Evolutionary conservation across 2,113 vertebrate species (phyloP), one percentile per base, ranked within the genome.

Genomic region (Grammomys dolichurus): DNA sequence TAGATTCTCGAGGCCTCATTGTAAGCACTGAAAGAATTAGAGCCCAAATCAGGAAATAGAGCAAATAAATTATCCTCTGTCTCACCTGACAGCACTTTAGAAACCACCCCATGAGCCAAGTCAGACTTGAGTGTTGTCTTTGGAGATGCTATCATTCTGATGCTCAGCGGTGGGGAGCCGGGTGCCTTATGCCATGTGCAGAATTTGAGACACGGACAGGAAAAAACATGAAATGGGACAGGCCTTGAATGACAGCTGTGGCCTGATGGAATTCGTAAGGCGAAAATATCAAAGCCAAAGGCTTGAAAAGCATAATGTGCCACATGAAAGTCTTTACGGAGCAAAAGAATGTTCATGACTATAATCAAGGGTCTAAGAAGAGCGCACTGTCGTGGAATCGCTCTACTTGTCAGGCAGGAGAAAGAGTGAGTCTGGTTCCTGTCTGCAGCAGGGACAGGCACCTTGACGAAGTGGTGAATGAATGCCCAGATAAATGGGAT

Each of bases 221-320:
- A 97, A 96, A 46, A 56, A 78, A 94, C 95, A 94, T 16, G 86
- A 96, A 92, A 12, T 51, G 12, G 48, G 67, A 51, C 67, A 43
- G 88, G 63, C 5, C 60, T 60, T 33, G 0, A 75, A 14, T 56
- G 87, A 82, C 28, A n/a, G 28, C 40, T 76, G 43, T 63, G 86
- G 63, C 24, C 46, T n/a, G 67, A 82, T 65, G 60, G 93, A 78
- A 96, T 97, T 73, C 70, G 60, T 60, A 78, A 77, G 33, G 82
- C 69, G 14, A 87, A 78, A 91, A 40, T 87, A 87, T 94, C 91
- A 95, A 96, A 96, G 95, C 77, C 87, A 46, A 77, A 91, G 54
- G 40, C 89, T 58, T 88, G 67, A 91, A 93, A 97, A 92, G 60
- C 67, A 17, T 75, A 91, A 69, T 69, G 58, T 95, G 73, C 48